phyloP scores from a whole-genome alignment of 2,888 invertebrate genomes.

The Melinaea marsaeus region DNA sequence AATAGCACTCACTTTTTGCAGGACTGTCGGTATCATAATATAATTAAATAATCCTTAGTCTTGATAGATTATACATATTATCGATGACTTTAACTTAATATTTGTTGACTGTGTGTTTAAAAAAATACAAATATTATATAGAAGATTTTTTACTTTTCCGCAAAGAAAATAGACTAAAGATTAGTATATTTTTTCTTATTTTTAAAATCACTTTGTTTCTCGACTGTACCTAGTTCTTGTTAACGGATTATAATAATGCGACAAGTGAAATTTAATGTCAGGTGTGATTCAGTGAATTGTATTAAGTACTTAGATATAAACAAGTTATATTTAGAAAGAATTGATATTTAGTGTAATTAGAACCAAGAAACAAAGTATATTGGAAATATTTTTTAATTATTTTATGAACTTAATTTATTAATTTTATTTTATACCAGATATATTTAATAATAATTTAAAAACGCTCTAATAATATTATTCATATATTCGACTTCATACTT shows the following conservation, averaged over 20 bases:
- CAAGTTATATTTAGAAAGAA: not conserved
- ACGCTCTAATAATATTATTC: too few relatives aligned
- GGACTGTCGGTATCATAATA: not conserved
- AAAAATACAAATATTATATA: too few relatives aligned
- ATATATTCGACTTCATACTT: too few relatives aligned
- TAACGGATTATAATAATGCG: slow-evolving; percentile 20
- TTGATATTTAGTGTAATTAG: not conserved
- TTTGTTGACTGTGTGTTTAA: too few relatives aligned
- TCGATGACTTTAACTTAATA: too few relatives aligned
- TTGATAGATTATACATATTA: too few relatives aligned
- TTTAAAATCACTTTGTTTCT: not conserved
- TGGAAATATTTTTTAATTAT: too few relatives aligned
- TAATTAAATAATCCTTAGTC: too few relatives aligned
- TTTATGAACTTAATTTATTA: too few relatives aligned
- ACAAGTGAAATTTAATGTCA: slow-evolving; percentile 21
- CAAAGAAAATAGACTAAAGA: not conserved
- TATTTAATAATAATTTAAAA: too few relatives aligned
- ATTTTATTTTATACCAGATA: too few relatives aligned
- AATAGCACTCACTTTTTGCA: slow-evolving; percentile 11
- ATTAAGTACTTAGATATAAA: slow-evolving; percentile 1
- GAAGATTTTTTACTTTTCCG: not conserved
- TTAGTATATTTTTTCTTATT: not conserved
- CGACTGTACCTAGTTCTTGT: slow-evolving; percentile 12
- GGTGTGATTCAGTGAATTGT: slow-evolving; percentile 10
- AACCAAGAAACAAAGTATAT: not conserved